Conservation (phyloP, 2,113 vertebrate species). For the Dipodomys stephensi region DNA sequence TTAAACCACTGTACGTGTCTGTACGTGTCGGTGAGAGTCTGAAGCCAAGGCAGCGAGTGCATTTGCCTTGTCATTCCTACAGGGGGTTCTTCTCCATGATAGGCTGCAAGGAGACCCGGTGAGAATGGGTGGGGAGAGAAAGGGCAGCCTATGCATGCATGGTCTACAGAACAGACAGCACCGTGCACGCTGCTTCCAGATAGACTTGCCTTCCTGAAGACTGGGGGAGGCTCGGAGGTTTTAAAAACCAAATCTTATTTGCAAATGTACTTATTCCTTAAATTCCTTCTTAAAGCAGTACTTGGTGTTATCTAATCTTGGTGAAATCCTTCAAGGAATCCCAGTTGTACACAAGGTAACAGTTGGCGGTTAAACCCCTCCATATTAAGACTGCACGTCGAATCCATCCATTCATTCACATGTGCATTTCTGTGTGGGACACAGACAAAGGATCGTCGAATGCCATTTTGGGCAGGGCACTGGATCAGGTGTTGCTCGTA, state of each 20-base stretch:
- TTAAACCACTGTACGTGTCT: neutral
- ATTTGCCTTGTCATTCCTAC: neutral
- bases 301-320: constrained; percentile 76
- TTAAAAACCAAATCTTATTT: constrained; percentile 74
- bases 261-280: constrained; percentile 80
- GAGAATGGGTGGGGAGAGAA: neutral
- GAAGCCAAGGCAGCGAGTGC: neutral
- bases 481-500: neutral
- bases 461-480: neutral
- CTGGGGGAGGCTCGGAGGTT: constrained; percentile 60
- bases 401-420: constrained; percentile 61
- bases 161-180: constrained; percentile 4
- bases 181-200: neutral
- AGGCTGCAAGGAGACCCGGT: too few species aligned
- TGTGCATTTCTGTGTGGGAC: constrained; percentile 49
- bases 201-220: neutral
- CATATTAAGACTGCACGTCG: constrained; percentile 63
- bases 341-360: constrained; percentile 65
- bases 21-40: neutral
- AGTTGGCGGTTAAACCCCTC: constrained; percentile 65
- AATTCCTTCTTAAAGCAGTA: constrained; percentile 79
- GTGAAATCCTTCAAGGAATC: constrained; percentile 74
- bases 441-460: neutral
- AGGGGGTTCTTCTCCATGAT: neutral
- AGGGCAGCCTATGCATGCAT: neutral